A percentile compares a stretch with the other conserved stretches of the same genome.
These are phyloP conservation scores for Periophthalmodon schlosseri DNA, from an alignment of 2,113 vertebrate species.

Conservation along the genomic window DNA sequence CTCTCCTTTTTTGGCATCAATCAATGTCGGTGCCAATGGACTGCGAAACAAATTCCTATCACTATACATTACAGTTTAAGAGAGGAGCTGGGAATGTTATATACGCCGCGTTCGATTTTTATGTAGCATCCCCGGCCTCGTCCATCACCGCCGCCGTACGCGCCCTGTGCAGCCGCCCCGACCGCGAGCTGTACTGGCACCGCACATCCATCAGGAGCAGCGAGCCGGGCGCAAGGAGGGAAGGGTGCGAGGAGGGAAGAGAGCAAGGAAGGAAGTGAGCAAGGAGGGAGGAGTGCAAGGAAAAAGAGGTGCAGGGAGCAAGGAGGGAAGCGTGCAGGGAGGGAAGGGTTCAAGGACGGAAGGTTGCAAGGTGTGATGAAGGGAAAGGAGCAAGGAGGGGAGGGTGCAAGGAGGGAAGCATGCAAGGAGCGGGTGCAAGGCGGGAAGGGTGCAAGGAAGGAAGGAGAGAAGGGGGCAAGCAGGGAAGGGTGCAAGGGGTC, in stretches of 20 bases:
- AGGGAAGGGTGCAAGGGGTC: no score
- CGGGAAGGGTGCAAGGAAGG: no score
- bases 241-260: background rate
- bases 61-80: constrained; percentile 73
- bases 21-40: constrained; percentile 70
- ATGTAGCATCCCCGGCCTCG: constrained; percentile 64
- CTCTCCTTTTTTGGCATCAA: constrained; percentile 51
- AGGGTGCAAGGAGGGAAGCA: no score
- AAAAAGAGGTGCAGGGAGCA: no score
- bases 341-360: no score
- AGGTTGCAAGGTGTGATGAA: no score
- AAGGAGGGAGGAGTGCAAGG: background rate
- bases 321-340: no score
- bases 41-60: constrained; percentile 71
- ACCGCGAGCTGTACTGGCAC: constrained; percentile 68
- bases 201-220: constrained; percentile 63
- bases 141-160: constrained; percentile 67
- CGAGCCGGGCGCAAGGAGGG: constrained; percentile 48
- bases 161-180: constrained; percentile 56
- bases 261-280: background rate
- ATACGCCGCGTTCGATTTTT: constrained; percentile 70
- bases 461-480: no score
- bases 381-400: no score
- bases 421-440: no score
- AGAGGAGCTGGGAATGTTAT: constrained; percentile 68